Conservation (phyloP, 2,113 vertebrate species). For the Agapornis roseicollis region DNA sequence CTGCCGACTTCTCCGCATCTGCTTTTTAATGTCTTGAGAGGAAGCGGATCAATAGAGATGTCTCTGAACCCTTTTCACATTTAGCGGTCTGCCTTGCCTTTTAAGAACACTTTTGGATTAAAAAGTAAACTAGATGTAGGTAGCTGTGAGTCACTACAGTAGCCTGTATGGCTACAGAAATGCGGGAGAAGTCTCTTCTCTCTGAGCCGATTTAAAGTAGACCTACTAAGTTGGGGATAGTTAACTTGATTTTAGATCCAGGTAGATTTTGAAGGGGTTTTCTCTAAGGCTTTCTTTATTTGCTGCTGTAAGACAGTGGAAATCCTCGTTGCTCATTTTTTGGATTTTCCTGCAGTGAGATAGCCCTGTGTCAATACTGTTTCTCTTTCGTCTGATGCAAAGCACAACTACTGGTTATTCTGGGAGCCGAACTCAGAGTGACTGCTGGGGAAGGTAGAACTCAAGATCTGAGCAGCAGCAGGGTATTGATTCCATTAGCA, state of each 20-base stretch:
- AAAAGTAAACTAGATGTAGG: neutral
- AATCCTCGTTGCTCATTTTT: neutral
- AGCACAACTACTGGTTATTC: neutral
- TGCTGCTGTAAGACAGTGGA: neutral
- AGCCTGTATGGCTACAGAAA: neutral
- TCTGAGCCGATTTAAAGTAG: neutral
- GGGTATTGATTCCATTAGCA: conserved; percentile 49
- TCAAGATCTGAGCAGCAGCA: neutral
- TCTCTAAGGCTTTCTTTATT: neutral
- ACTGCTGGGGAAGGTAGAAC: neutral
- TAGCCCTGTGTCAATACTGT: neutral
- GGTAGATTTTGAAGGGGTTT: neutral
- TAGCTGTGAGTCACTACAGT: too few species aligned
- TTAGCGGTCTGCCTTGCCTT: neutral
- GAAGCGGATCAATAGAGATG: neutral
- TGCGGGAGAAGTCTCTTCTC: neutral
- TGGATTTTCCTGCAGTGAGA: neutral
- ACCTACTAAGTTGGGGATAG: neutral
- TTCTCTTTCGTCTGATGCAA: neutral
- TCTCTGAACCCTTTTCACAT: neutral
- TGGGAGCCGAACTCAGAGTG: neutral
- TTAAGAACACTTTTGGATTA: neutral
- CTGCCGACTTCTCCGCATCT: neutral
- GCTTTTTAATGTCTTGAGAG: neutral
- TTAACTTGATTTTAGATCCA: neutral